Base-by-base conservation (phyloP, 2,797 vertebrate genomes). In the Chaenodraco wilsoni region DNA sequence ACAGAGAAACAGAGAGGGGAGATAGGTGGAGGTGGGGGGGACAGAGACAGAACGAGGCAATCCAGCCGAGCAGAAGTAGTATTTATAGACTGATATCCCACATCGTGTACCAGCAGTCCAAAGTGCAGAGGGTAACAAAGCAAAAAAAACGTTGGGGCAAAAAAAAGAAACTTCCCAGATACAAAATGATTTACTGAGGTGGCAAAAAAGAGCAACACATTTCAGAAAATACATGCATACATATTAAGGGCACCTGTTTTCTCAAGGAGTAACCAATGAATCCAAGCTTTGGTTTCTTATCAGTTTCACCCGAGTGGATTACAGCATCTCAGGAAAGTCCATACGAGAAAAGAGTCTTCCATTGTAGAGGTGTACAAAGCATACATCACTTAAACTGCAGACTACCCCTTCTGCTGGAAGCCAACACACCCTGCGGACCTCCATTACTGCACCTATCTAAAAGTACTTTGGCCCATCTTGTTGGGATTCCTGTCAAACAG, bases 401-500 rank as follows among this genome's bases (percentile, higher is more conserved):
- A 82, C 77, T 54, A 72, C 65, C 54, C 63, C 61, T 61, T 65
- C 56, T 52, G 77, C 76, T 80, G 70, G 55, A 16, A 63, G 50
- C 65, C 50, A 70, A 37, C 74, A 73, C 54, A 48, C 66, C 65
- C 56, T 9, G 48, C 23, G 19, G 72, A 72, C 68, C 44, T 60
- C 56, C 27, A 62, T 72, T 73, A 72, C 76, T 61, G 31, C 60
- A 48, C 43, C 74, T 27, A 46, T 75, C 74, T 73, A 82, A 72
- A 73, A 57, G 66, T 12, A 61, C 72, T 67, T 55, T 69, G 69
- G 69, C 52, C 57, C 50, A 43, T 60, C 66, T 66, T 67, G 49
- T 72, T 82, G 72, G 73, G 74, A 82, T 88, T 88, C 78, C 81
- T 88, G 89, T 87, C 84, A 68, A 82, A 85, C 69, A 79, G 79